Conservation (phyloP, 2,113 vertebrate species). For the Synchiropus splendidus region DNA sequence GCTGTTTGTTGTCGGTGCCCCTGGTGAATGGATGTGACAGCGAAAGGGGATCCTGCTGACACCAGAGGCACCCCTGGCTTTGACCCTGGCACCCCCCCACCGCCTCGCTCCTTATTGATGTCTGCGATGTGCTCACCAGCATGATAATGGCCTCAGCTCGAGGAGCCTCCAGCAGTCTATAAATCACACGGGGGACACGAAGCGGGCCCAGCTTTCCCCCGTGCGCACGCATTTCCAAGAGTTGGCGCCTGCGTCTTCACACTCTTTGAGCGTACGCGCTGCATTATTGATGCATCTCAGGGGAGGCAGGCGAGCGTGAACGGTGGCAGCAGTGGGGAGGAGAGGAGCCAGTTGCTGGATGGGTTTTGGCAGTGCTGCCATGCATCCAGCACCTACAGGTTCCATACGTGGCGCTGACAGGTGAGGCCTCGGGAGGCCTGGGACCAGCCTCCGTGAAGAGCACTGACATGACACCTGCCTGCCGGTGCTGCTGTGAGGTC, state of each 20-base stretch:
- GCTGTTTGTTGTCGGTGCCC: slow-evolving; percentile 33
- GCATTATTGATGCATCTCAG: slow-evolving; percentile 61
- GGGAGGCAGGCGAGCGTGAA: slow-evolving; percentile 56
- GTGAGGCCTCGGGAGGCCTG: slow-evolving; percentile 29
- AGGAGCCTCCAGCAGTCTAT: slow-evolving; percentile 34
- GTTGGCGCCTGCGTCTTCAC: slow-evolving; percentile 20
- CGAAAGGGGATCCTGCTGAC: slow-evolving; percentile 33
- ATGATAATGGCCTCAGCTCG: slow-evolving; percentile 53
- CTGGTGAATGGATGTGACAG: slow-evolving; percentile 36
- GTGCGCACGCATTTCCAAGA: slow-evolving; percentile 17
- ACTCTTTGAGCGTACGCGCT: slow-evolving; percentile 27
- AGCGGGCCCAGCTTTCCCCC: slow-evolving; percentile 5
- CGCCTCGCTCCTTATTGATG: slow-evolving; percentile 52
- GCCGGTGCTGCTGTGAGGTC: slow-evolving; percentile 3
- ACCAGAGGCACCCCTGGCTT: slow-evolving; percentile 24
- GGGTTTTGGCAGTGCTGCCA: slow-evolving; percentile 17
- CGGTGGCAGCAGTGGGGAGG: slow-evolving; percentile 20
- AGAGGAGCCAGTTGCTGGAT: slow-evolving; percentile 11
- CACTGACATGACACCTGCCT: slow-evolving; percentile 17
- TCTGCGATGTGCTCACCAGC: slow-evolving; percentile 55
- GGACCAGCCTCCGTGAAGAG: slow-evolving; percentile 5
- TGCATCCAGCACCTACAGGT: slow-evolving; percentile 12
- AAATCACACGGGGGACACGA: slow-evolving; percentile 46
- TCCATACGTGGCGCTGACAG: slow-evolving; percentile 26
- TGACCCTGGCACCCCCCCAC: slow-evolving; percentile 42